phyloP scores from a whole-genome alignment of 2,888 invertebrate species.

The Pachliopta kotzebuea region DNA sequence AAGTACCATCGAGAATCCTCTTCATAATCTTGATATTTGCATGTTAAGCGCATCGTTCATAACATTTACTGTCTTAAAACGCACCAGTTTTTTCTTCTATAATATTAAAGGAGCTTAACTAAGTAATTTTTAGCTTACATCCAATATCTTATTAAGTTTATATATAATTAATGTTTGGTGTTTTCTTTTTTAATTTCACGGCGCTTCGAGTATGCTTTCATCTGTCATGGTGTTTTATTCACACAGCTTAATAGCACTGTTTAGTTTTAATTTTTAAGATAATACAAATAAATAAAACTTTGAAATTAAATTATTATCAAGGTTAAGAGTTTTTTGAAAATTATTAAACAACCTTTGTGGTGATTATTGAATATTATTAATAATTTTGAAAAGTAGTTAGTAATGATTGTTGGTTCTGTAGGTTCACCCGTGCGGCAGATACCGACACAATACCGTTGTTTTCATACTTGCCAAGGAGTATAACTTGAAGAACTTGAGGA shows the following conservation, averaged over 20 bases:
- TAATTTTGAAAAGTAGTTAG: conserved; percentile 29
- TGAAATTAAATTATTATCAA: conserved; percentile 6
- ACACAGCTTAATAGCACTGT: conserved; percentile 18
- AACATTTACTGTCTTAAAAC: conserved; percentile 4
- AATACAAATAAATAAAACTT: conserved; percentile 6
- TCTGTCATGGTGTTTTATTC: conserved; percentile 14
- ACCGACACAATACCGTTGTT: conserved; percentile 97
- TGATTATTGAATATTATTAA: background rate
- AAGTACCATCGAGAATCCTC: conserved; percentile 8
- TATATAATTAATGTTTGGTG: conserved; percentile 12
- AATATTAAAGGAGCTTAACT: too few relatives aligned
- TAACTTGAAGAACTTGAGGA: conserved; percentile 94
- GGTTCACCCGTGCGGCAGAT: conserved; percentile 99
- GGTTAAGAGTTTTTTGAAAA: background rate
- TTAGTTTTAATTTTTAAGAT: conserved; percentile 7
- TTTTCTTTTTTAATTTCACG: conserved; percentile 14
- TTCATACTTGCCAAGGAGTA: conserved; percentile 98
- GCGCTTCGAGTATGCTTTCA: conserved; percentile 20
- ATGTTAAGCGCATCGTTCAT: conserved; percentile 12
- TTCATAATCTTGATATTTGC: conserved; percentile 2
- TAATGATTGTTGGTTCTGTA: conserved; percentile 54
- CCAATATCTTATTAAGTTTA: background rate
- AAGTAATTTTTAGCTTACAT: too few relatives aligned
- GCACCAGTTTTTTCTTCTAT: conserved; percentile 11
- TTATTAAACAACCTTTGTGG: background rate